Evolutionary conservation across 2,797 vertebrate genomes (phyloP).

Genomic region (Eulemur mongoz): DNA sequence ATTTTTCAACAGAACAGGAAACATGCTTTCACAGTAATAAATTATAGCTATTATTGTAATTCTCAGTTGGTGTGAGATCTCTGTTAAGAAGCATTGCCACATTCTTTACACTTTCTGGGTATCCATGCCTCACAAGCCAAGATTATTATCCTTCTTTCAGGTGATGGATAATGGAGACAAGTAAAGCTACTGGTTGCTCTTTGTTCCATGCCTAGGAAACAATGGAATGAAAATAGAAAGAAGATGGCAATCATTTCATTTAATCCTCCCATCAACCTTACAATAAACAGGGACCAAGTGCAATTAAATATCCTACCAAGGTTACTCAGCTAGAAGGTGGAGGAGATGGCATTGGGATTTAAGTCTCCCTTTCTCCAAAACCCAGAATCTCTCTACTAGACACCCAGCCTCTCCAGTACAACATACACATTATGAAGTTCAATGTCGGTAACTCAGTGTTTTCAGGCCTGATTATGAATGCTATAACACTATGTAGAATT

Average conservation of each 20-base stretch:
- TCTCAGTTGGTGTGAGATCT: not conserved
- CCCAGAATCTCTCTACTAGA: not conserved
- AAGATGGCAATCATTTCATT: not conserved
- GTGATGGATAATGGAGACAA: not conserved
- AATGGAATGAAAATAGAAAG: not conserved
- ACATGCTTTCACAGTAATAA: constrained; percentile 30
- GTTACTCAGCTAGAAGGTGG: not conserved
- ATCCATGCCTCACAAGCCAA: not conserved
- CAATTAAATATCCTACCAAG: not conserved
- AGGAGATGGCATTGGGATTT: not conserved
- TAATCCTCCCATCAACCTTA: not conserved
- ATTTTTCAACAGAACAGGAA: constrained; percentile 23
- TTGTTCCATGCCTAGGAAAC: not conserved
- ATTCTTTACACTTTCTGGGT: not conserved
- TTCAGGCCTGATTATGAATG: not conserved
- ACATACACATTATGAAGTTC: not conserved
- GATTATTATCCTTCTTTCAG: not conserved
- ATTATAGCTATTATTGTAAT: constrained; percentile 1
- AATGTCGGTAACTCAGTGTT: not conserved
- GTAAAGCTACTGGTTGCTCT: not conserved
- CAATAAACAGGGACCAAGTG: not conserved
- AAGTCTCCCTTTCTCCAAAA: not conserved
- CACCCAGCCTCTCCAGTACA: not conserved
- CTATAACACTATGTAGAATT: not conserved
- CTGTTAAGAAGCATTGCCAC: not conserved